Conservation (phyloP, 1,140 invertebrate genomes). For the Archivesica marissinica region DNA sequence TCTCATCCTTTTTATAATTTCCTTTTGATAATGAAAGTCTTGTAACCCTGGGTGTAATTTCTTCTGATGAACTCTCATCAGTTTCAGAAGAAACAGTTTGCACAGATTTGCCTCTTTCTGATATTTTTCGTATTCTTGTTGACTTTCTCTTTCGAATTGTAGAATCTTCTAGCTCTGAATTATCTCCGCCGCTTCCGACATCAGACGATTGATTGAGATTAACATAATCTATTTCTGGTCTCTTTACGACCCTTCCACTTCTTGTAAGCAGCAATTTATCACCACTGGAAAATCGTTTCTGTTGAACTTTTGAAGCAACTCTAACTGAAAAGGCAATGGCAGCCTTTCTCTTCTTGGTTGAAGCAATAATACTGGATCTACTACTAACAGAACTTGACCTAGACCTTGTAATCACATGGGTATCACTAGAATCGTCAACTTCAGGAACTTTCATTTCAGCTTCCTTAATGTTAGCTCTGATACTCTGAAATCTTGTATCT, state of each 20-base stretch:
- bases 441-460: not conserved
- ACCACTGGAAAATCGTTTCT: not conserved
- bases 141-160: not conserved
- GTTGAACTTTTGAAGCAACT: not conserved
- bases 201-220: conserved; percentile 43
- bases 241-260: conserved; percentile 33
- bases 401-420: conserved; percentile 29
- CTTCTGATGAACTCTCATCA: conserved; percentile 27
- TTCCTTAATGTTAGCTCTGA: not conserved
- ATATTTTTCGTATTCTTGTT: conserved; percentile 37
- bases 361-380: conserved; percentile 28
- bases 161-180: conserved; percentile 7
- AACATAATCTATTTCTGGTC: conserved; percentile 12
- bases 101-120: not conserved
- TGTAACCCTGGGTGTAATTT: conserved; percentile 16
- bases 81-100: not conserved
- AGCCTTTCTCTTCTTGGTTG: conserved; percentile 13
- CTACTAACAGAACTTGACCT: conserved; percentile 51
- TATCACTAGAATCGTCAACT: conserved; percentile 12
- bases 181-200: conserved; percentile 38
- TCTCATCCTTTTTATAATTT: not conserved
- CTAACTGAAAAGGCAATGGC: not conserved
- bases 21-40: conserved; percentile 8
- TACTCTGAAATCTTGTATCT: not conserved
- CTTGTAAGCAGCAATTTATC: conserved; percentile 19